Conservation (phyloP, 2,888 invertebrate species). For the Dicyrtomina minuta region DNA sequence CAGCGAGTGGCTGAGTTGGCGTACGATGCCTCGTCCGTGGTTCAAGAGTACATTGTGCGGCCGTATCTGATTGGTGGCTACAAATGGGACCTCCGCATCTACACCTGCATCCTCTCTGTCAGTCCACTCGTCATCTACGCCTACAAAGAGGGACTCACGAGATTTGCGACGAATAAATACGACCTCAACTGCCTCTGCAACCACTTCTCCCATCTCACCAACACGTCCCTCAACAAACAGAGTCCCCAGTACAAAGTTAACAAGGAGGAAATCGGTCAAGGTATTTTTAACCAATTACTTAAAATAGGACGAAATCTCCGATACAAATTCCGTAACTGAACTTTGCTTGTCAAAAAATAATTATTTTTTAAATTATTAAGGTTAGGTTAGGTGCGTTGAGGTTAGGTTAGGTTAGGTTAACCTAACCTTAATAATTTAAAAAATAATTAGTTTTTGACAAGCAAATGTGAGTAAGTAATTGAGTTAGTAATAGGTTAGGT, state of each 20-base stretch:
- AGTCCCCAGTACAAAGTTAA: constrained; percentile 80
- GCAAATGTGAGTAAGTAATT: too few relatives aligned
- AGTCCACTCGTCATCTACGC: constrained; percentile 83
- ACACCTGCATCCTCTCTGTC: constrained; percentile 85
- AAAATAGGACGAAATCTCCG: too few relatives aligned
- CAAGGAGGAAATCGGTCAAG: constrained; percentile 68
- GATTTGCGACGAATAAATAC: constrained; percentile 81
- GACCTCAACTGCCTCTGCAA: constrained; percentile 79
- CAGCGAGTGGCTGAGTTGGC: constrained; percentile 75
- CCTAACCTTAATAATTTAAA: too few relatives aligned
- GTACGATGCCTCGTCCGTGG: constrained; percentile 76
- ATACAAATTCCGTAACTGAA: too few relatives aligned
- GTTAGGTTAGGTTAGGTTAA: too few relatives aligned
- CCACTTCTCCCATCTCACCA: constrained; percentile 83
- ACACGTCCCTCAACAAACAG: constrained; percentile 86
- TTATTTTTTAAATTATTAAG: too few relatives aligned
- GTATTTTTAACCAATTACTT: neutral
- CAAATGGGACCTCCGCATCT: constrained; percentile 88
- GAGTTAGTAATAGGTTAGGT: too few relatives aligned
- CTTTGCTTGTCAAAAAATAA: too few relatives aligned
- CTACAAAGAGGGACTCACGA: constrained; percentile 81
- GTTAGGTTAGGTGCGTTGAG: too few relatives aligned
- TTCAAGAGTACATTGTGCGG: constrained; percentile 76
- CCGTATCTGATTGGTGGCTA: constrained; percentile 80
- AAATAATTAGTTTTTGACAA: too few relatives aligned